These are phyloP conservation scores for Hestina assimilis DNA, from an alignment of 1,140 invertebrate genomes.

Conservation along the genomic window DNA sequence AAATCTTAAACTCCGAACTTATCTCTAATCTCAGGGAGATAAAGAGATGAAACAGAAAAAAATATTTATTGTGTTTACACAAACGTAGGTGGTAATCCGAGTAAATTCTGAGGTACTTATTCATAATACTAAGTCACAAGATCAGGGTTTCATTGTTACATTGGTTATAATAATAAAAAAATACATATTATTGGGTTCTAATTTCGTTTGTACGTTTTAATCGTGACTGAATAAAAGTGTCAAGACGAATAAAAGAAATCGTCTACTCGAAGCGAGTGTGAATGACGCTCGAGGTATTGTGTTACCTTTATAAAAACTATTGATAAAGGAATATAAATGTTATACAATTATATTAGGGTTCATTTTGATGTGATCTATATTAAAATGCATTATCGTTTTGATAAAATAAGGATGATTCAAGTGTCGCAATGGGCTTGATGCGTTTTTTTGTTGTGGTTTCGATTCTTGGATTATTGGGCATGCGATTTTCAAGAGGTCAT, in stretches of 20 bases:
- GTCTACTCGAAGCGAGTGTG: conserved; percentile 55
- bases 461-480: conserved; percentile 32
- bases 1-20: conserved; percentile 8
- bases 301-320: conserved; percentile 33
- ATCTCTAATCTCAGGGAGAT: conserved; percentile 18
- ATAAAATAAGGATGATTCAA: conserved; percentile 50
- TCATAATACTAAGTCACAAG: conserved; percentile 51
- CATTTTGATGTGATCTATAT: too few species aligned
- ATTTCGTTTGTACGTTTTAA: conserved; percentile 64
- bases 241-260: conserved; percentile 59
- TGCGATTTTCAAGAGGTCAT: conserved; percentile 33
- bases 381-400: conserved; percentile 38
- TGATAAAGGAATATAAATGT: conserved; percentile 16
- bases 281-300: conserved; percentile 40
- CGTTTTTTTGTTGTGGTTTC: conserved; percentile 17
- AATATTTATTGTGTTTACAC: conserved; percentile 74
- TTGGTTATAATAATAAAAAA: conserved; percentile 41
- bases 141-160: conserved; percentile 45
- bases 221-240: conserved; percentile 63
- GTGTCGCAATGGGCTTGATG: conserved; percentile 38
- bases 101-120: conserved; percentile 35
- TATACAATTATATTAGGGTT: not conserved
- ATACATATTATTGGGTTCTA: conserved; percentile 76
- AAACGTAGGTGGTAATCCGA: conserved; percentile 73
- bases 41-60: conserved; percentile 36